Evolutionary conservation across 2,797 vertebrate genomes (phyloP).

Genomic region (Pagetopsis macropterus): DNA sequence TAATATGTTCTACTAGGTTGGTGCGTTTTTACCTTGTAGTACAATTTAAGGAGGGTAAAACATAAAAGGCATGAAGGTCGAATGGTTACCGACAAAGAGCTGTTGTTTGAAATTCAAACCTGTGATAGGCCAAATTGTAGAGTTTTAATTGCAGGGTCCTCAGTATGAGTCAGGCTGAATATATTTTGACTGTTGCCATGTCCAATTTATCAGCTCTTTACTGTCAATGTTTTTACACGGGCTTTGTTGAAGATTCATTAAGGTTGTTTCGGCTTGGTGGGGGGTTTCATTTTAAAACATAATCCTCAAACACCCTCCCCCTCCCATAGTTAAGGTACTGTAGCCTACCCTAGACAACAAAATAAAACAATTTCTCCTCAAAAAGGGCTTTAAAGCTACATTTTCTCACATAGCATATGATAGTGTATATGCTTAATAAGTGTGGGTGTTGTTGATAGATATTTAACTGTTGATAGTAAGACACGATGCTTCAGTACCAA

Average conservation of each 20-base stretch:
- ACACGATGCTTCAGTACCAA: not conserved
- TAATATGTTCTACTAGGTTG: slow-evolving; percentile 33
- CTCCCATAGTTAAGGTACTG: slow-evolving; percentile 24
- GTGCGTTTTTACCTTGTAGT: slow-evolving; percentile 14
- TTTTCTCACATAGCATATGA: slow-evolving; percentile 13
- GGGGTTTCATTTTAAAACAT: too few relatives aligned
- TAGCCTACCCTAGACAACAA: slow-evolving; percentile 16
- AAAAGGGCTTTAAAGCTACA: slow-evolving; percentile 8
- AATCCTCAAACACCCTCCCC: not conserved
- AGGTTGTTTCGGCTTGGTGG: too few relatives aligned
- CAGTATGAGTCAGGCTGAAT: not conserved
- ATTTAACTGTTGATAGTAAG: slow-evolving; percentile 11
- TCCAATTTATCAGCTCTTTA: slow-evolving; percentile 2
- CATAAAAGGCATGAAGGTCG: not conserved
- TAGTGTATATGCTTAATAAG: slow-evolving; percentile 18
- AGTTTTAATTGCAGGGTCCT: not conserved
- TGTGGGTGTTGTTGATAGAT: not conserved
- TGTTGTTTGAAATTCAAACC: slow-evolving; percentile 11
- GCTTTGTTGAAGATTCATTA: not conserved
- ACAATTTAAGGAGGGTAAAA: slow-evolving; percentile 11
- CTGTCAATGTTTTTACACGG: not conserved
- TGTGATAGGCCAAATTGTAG: not conserved
- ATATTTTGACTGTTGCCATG: not conserved
- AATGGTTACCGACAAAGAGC: slow-evolving; percentile 1
- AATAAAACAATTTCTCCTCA: slow-evolving; percentile 28